These are phyloP conservation scores for Strix aluco DNA, from an alignment of 2,113 vertebrate species.

Conservation along the genomic window DNA sequence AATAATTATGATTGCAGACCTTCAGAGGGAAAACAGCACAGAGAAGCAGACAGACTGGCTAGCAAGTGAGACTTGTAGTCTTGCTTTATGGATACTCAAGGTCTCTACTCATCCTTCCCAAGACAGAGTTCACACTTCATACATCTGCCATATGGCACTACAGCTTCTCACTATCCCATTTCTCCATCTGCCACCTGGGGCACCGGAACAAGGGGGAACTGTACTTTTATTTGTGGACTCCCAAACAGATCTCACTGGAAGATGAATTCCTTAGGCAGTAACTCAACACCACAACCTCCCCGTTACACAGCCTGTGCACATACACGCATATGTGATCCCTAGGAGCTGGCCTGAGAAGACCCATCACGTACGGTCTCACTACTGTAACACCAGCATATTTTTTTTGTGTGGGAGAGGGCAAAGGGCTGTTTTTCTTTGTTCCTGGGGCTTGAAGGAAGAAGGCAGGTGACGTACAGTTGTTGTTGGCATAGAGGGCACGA, in stretches of 20 bases:
- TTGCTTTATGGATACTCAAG: not conserved
- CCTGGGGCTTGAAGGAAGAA: not conserved
- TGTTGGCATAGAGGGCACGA: slow-evolving; percentile 83
- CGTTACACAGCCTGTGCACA: not conserved
- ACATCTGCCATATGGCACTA: not conserved
- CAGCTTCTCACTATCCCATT: not conserved
- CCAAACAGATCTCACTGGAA: not conserved
- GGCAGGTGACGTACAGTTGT: slow-evolving; percentile 83
- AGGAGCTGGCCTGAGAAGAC: not conserved
- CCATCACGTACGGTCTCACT: not conserved
- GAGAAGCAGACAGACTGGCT: not conserved
- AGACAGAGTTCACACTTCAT: not conserved
- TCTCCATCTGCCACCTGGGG: not conserved
- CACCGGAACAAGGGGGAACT: not conserved
- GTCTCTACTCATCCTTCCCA: not conserved
- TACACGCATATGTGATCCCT: not conserved
- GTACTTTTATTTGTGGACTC: not conserved
- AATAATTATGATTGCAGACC: not conserved
- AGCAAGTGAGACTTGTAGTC: not conserved
- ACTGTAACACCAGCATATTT: not conserved
- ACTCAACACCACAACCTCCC: not conserved
- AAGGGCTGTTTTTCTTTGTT: not conserved
- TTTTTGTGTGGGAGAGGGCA: not conserved
- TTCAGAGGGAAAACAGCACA: not conserved
- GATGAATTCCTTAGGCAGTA: not conserved